These are phyloP conservation scores for Corydoras maculifer DNA, from an alignment of 2,113 vertebrate genomes.

Conservation along the genomic window DNA sequence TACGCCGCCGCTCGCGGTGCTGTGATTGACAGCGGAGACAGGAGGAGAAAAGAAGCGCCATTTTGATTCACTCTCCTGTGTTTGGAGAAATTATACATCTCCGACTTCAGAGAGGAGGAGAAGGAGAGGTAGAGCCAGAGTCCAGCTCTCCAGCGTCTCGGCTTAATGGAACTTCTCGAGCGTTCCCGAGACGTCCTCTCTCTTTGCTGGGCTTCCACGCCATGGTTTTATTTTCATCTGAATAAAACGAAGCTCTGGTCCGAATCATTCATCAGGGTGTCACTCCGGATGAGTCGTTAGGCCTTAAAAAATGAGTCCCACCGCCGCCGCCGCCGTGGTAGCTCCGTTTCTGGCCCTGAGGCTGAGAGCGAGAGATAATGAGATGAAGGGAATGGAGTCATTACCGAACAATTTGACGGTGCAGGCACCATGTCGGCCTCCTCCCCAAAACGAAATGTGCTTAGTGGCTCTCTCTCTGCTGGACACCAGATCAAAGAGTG, in stretches of 20 bases:
- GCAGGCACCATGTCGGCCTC: constrained; percentile 52
- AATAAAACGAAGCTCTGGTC: background rate
- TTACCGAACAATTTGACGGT: constrained; percentile 64
- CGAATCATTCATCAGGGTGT: background rate
- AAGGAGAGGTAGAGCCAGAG: background rate
- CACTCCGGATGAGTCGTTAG: background rate
- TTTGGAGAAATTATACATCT: constrained; percentile 55
- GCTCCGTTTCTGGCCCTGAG: constrained; percentile 27
- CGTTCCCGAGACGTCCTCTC: background rate
- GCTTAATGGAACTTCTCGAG: no score
- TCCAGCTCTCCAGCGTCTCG: background rate
- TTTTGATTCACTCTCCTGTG: constrained; percentile 54
- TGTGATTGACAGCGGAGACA: constrained; percentile 56
- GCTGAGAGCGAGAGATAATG: constrained; percentile 36
- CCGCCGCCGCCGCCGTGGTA: constrained; percentile 6
- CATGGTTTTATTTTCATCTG: background rate
- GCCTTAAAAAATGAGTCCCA: constrained; percentile 24
- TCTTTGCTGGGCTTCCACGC: background rate
- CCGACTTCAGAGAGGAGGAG: constrained; percentile 26
- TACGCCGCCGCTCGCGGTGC: constrained; percentile 55
- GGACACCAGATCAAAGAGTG: constrained; percentile 61
- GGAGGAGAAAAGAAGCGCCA: constrained; percentile 42
- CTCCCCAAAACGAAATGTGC: constrained; percentile 56
- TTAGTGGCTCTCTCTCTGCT: constrained; percentile 44
- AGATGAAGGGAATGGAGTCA: constrained; percentile 58